Conservation (phyloP, 2,888 invertebrate genomes). For the Apotomis betuletana region DNA sequence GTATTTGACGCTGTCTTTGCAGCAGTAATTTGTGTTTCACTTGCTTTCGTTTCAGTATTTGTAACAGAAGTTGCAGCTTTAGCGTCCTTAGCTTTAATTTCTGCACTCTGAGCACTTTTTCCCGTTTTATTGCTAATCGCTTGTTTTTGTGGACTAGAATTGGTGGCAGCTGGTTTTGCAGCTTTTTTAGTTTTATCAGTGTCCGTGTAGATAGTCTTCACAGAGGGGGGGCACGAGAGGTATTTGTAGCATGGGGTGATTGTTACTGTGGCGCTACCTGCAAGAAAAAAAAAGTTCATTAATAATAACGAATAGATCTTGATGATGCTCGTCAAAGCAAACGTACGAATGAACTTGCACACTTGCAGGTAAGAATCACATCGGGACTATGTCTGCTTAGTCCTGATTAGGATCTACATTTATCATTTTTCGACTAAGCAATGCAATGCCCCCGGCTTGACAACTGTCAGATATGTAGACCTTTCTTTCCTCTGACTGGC, state of each 20-base stretch:
- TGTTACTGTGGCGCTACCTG: slow-evolving; percentile 63
- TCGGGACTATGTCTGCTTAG: too few species aligned
- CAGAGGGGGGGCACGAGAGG: slow-evolving; percentile 58
- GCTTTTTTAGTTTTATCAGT: slow-evolving; percentile 6
- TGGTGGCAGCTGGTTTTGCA: slow-evolving; percentile 29
- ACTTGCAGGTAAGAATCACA: too few species aligned
- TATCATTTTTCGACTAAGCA: too few species aligned
- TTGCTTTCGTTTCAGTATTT: slow-evolving; percentile 11
- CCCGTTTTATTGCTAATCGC: slow-evolving; percentile 7
- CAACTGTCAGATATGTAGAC: too few species aligned
- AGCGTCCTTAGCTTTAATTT: slow-evolving; percentile 9
- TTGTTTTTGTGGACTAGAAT: slow-evolving; percentile 40
- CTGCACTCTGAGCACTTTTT: slow-evolving; percentile 11
- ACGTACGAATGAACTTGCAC: too few species aligned
- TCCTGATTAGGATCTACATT: too few species aligned
- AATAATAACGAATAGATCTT: neutral
- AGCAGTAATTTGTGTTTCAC: neutral
- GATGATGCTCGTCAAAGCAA: too few species aligned
- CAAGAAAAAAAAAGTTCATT: slow-evolving; percentile 41
- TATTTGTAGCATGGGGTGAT: slow-evolving; percentile 65
- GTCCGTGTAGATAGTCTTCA: slow-evolving; percentile 53
- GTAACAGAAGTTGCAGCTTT: slow-evolving; percentile 14
- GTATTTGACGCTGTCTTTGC: neutral
- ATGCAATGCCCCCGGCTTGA: too few species aligned
- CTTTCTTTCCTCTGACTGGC: too few species aligned